These are phyloP conservation scores for Drosophila littoralis DNA, from an alignment of 1,140 invertebrate species.

Conservation along the genomic window DNA sequence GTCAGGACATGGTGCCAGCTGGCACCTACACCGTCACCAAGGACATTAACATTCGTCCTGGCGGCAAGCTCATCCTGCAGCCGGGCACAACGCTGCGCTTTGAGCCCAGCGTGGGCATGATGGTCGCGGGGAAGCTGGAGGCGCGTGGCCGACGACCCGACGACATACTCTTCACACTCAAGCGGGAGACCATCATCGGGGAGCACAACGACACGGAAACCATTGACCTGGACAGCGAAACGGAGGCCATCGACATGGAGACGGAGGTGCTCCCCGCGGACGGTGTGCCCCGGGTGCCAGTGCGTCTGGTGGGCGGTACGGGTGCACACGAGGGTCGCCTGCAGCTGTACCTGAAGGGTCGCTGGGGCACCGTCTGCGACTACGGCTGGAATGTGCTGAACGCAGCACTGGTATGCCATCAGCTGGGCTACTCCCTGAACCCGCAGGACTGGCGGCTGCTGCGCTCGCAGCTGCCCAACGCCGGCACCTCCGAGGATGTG, in stretches of 20 bases:
- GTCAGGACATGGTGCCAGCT: constrained; percentile 90
- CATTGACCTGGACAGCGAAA: constrained; percentile 79
- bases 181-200: constrained; percentile 88
- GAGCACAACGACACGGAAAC: constrained; percentile 86
- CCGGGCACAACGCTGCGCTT: constrained; percentile 94
- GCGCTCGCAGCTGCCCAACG: constrained; percentile 91
- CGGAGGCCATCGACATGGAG: constrained; percentile 85
- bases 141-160: constrained; percentile 91
- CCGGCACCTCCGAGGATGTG: constrained; percentile 91
- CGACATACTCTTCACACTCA: constrained; percentile 91
- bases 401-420: constrained; percentile 97
- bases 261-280: constrained; percentile 86
- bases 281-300: constrained; percentile 87
- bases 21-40: constrained; percentile 94
- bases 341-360: constrained; percentile 91
- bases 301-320: constrained; percentile 91
- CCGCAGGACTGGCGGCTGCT: constrained; percentile 96
- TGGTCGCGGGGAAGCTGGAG: constrained; percentile 96
- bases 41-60: constrained; percentile 96
- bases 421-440: constrained; percentile 96
- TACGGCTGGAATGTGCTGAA: constrained; percentile 97
- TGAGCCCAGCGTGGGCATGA: constrained; percentile 96
- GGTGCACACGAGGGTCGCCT: constrained; percentile 91
- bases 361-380: constrained; percentile 99
- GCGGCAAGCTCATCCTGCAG: constrained; percentile 93